Evolutionary conservation across 2,797 vertebrate species (phyloP).

Genomic region (Etheostoma perlongum): DNA sequence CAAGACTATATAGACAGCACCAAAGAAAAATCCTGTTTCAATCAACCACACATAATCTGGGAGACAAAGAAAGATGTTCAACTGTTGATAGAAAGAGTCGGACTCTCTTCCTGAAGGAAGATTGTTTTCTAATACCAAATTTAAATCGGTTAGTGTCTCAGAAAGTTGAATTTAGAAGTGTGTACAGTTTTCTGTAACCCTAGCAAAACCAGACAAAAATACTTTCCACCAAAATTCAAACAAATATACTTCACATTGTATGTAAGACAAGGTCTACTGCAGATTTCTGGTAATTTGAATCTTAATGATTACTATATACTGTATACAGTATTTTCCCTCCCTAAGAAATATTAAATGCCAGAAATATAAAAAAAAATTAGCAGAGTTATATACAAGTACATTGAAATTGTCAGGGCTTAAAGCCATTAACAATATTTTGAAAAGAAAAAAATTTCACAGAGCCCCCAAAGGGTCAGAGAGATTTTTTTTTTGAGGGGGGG

Average conservation of each 20-base stretch:
- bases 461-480: too few relatives aligned
- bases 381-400: conserved; percentile 16
- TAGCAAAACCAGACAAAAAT: not conserved
- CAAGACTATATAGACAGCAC: conserved; percentile 77
- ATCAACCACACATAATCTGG: conserved; percentile 78
- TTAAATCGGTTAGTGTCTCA: conserved; percentile 21
- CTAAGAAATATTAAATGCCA: conserved; percentile 34
- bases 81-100: conserved; percentile 58
- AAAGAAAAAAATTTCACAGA: not conserved
- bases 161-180: conserved; percentile 30
- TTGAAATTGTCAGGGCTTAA: conserved; percentile 26
- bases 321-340: conserved; percentile 7
- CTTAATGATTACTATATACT: not conserved
- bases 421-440: conserved; percentile 31
- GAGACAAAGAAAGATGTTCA: conserved; percentile 73
- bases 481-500: too few relatives aligned
- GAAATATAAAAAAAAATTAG: conserved; percentile 1
- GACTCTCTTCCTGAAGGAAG: conserved; percentile 21
- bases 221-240: not conserved
- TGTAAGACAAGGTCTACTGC: not conserved
- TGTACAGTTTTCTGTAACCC: conserved; percentile 12
- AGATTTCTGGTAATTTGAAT: not conserved
- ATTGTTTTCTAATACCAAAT: conserved; percentile 4
- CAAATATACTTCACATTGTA: not conserved
- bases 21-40: conserved; percentile 81